phyloP scores from a whole-genome alignment of 2,888 invertebrate genomes.

The Taphrorychus bicolor region DNA sequence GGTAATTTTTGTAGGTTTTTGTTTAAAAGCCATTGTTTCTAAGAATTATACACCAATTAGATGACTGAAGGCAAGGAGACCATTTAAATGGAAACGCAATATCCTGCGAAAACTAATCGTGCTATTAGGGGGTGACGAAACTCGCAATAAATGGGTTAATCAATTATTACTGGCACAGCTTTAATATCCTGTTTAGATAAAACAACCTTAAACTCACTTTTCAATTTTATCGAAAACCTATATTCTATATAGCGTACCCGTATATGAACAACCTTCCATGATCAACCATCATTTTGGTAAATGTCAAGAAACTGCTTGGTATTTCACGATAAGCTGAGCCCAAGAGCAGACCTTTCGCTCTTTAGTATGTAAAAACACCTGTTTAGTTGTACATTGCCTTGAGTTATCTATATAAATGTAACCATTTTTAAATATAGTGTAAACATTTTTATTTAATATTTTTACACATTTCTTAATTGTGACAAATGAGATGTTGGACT shows the following conservation, averaged over 20 bases:
- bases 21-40: neutral
- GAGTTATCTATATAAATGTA: no score
- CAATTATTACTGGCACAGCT: neutral
- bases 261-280: no score
- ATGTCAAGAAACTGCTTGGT: neutral
- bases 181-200: neutral
- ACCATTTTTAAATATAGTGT: neutral
- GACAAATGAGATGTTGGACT: no score
- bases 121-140: neutral
- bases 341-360: neutral
- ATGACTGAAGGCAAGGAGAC: neutral
- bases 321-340: slow-evolving; percentile 1
- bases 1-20: neutral
- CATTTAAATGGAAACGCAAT: slow-evolving; percentile 4
- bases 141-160: slow-evolving; percentile 1
- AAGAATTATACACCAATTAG: slow-evolving; percentile 1
- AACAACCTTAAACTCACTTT: no score
- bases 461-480: no score
- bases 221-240: no score
- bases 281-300: slow-evolving; percentile 2
- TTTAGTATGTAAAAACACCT: no score
- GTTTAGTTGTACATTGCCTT: no score
- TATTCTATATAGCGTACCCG: no score
- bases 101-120: neutral
- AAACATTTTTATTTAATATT: no score